Evolutionary conservation across 2,888 invertebrate genomes (phyloP).

Genomic region (Microchrysa polita): DNA sequence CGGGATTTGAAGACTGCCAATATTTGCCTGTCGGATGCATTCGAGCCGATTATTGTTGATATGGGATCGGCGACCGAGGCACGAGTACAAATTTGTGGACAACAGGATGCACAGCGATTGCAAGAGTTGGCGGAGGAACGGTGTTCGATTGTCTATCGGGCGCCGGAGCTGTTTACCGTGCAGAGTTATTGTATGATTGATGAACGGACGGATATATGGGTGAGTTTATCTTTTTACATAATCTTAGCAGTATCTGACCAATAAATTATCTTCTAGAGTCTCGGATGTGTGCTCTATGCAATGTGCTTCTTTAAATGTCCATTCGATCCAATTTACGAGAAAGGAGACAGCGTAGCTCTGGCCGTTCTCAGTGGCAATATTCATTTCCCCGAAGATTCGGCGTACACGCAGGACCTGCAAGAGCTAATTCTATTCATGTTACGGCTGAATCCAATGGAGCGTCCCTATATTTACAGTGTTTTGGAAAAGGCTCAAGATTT

Average conservation of each 20-base stretch:
- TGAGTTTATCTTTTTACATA: conserved; percentile 51
- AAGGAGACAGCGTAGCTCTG: conserved; percentile 87
- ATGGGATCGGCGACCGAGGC: conserved; percentile 77
- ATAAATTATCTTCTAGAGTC: conserved; percentile 72
- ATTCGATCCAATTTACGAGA: conserved; percentile 83
- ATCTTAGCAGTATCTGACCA: no score
- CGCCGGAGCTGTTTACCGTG: conserved; percentile 88
- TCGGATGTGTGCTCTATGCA: conserved; percentile 87
- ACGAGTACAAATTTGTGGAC: conserved; percentile 71
- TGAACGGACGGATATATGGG: conserved; percentile 87
- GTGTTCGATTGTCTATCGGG: conserved; percentile 87
- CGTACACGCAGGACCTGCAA: conserved; percentile 75
- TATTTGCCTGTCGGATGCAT: conserved; percentile 77
- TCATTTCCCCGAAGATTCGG: conserved; percentile 74
- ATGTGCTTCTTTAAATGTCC: conserved; percentile 87
- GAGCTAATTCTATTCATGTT: conserved; percentile 76
- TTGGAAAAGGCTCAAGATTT: conserved; percentile 71
- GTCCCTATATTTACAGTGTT: conserved; percentile 79
- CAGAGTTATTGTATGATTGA: conserved; percentile 83
- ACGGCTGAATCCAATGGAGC: conserved; percentile 77
- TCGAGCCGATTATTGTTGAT: conserved; percentile 82
- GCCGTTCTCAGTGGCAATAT: conserved; percentile 82
- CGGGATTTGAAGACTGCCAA: conserved; percentile 89
- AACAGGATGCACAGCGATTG: conserved; percentile 74
- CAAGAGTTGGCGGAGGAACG: conserved; percentile 85